These are phyloP conservation scores for Zoroaster sp. DNA, from an alignment of 53 echinoderm and acorn worm species.

Conservation along the genomic window DNA sequence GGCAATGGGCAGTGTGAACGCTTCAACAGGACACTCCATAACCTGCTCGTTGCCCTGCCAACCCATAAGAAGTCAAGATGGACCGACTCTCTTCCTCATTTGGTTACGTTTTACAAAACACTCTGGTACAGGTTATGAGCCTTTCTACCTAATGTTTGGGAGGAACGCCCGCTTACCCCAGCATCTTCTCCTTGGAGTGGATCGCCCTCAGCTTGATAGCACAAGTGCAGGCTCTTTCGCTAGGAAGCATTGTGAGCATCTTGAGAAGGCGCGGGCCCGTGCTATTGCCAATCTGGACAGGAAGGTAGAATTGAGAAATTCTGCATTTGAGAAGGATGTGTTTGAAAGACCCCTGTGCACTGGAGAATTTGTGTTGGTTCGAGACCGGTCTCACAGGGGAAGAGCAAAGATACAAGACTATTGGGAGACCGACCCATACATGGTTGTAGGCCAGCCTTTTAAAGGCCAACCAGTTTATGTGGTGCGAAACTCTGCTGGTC, in stretches of 20 bases:
- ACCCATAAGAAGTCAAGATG: slow-evolving; percentile 21
- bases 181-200: not conserved
- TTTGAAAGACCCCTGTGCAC: slow-evolving; percentile 25
- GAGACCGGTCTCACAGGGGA: slow-evolving; percentile 16
- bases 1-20: too few species aligned
- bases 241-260: too few species aligned
- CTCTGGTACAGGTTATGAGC: too few species aligned
- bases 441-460: not conserved
- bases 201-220: not conserved
- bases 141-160: slow-evolving; percentile 33
- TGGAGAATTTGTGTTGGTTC: slow-evolving; percentile 28
- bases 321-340: slow-evolving; percentile 1
- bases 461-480: slow-evolving; percentile 24
- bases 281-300: not conserved
- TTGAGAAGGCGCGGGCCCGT: not conserved
- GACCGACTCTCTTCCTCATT: not conserved
- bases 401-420: slow-evolving; percentile 41
- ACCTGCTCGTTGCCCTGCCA: slow-evolving; percentile 17
- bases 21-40: slow-evolving; percentile 6
- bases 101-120: slow-evolving; percentile 32
- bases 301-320: not conserved
- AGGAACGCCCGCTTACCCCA: not conserved
- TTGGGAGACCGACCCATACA: slow-evolving; percentile 27
- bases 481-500: slow-evolving; percentile 5
- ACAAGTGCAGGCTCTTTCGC: too few species aligned